These are phyloP conservation scores for Periphyllus acericola DNA, from an alignment of 2,888 invertebrate genomes.

Conservation along the genomic window DNA sequence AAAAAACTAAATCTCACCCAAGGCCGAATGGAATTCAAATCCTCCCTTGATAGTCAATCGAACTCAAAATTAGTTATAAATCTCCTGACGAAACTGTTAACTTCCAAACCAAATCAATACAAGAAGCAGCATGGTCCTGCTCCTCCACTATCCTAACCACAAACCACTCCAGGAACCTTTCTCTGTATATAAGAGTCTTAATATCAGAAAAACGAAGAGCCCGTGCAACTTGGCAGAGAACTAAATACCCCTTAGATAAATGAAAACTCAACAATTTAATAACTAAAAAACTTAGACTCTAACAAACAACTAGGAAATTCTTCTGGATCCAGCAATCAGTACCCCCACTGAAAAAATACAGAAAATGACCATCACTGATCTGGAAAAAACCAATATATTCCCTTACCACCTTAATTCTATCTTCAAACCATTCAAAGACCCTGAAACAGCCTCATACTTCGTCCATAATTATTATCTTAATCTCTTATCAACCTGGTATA, in stretches of 20 bases:
- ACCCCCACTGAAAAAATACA: constrained; percentile 10
- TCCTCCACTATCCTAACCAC: constrained; percentile 20
- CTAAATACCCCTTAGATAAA: background rate
- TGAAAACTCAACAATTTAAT: constrained; percentile 1
- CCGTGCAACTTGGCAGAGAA: background rate
- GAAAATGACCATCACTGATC: background rate
- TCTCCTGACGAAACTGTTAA: background rate
- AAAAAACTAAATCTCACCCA: background rate
- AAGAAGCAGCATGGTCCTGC: constrained; percentile 26
- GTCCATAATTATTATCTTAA: too few species aligned
- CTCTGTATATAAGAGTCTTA: constrained; percentile 14
- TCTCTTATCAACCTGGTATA: too few species aligned
- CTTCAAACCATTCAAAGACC: constrained; percentile 15
- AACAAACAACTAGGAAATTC: constrained; percentile 7
- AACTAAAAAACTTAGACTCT: constrained; percentile 21
- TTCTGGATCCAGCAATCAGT: background rate
- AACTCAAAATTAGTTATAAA: background rate
- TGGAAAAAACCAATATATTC: constrained; percentile 40
- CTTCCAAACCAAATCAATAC: background rate
- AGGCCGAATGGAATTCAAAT: constrained; percentile 9
- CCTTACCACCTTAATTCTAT: constrained; percentile 4
- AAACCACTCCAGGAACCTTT: constrained; percentile 1
- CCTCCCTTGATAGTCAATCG: background rate
- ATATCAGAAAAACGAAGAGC: background rate
- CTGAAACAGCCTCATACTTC: background rate